Evolutionary conservation across 2,113 vertebrate species (phyloP).

Genomic region (Rhineura floridana): DNA sequence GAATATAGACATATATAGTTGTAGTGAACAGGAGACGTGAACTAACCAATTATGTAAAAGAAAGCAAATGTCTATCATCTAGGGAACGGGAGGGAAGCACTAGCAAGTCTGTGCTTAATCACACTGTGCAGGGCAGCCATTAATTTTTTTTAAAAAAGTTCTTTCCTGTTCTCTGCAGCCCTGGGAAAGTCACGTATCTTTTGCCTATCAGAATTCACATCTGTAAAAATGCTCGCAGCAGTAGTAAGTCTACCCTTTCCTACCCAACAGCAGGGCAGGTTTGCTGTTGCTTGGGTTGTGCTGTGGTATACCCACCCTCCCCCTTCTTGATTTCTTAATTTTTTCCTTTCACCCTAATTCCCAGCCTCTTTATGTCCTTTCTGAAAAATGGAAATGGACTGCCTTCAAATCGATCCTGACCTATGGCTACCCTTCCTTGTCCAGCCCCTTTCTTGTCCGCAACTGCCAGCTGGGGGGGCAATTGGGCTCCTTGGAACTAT

Average conservation of each 20-base stretch:
- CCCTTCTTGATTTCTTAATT: not conserved
- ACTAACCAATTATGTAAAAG: not conserved
- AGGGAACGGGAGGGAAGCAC: not conserved
- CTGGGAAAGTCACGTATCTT: not conserved
- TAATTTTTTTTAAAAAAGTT: not conserved
- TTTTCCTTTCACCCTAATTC: not conserved
- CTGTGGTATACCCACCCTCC: not conserved
- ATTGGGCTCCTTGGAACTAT: too few relatives aligned
- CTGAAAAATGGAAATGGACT: too few relatives aligned
- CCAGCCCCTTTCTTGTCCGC: too few relatives aligned
- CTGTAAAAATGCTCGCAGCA: not conserved
- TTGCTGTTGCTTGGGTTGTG: not conserved
- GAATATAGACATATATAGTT: not conserved
- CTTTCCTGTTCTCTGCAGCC: not conserved
- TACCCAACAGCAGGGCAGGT: too few relatives aligned
- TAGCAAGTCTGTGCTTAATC: not conserved
- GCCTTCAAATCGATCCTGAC: too few relatives aligned
- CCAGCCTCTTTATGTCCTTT: too few relatives aligned
- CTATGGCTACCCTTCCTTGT: too few relatives aligned
- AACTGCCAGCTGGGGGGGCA: too few relatives aligned
- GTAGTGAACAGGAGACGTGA: constrained; percentile 20
- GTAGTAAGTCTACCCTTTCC: not conserved
- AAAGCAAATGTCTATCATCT: constrained; percentile 2
- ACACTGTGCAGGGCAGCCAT: not conserved
- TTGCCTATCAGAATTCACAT: not conserved